Evolutionary conservation across 2,797 vertebrate species (phyloP).

Genomic region (Pachyuromys duprasi): DNA sequence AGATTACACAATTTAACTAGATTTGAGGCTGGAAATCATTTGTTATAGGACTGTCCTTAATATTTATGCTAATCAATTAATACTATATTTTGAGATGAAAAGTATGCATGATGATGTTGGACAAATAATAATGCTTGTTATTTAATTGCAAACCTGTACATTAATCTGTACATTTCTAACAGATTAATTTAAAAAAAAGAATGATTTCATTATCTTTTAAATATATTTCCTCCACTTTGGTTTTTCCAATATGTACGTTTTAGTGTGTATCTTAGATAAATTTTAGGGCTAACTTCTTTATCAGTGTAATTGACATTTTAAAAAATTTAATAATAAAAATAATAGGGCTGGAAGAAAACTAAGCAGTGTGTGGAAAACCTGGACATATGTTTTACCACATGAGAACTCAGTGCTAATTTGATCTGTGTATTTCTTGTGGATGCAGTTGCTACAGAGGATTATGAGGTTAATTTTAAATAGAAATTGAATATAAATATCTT

Average conservation of each 20-base stretch:
- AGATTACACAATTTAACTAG: neutral
- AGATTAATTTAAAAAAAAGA: neutral
- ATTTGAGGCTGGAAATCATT: neutral
- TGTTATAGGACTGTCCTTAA: neutral
- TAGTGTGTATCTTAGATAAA: neutral
- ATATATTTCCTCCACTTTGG: neutral
- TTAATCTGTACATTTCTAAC: neutral
- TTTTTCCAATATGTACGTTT: neutral
- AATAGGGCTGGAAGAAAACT: neutral
- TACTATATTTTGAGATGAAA: neutral
- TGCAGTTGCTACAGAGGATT: slow-evolving; percentile 35
- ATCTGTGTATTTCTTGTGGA: neutral
- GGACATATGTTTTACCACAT: neutral
- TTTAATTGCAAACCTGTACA: neutral
- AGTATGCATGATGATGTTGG: neutral
- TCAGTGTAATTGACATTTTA: neutral
- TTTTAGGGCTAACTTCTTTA: neutral
- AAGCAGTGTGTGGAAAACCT: neutral
- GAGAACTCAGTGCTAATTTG: neutral
- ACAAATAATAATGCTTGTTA: neutral
- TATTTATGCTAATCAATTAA: neutral
- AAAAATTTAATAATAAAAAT: neutral
- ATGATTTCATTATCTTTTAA: neutral
- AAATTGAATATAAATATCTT: slow-evolving; percentile 32
- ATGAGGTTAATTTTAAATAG: slow-evolving; percentile 43